Percentiles rank a stretch among this genome's conserved stretches.
These are phyloP conservation scores for Chrysomallon squamiferum DNA, from an alignment of 1,140 invertebrate species.

Conservation along the genomic window DNA sequence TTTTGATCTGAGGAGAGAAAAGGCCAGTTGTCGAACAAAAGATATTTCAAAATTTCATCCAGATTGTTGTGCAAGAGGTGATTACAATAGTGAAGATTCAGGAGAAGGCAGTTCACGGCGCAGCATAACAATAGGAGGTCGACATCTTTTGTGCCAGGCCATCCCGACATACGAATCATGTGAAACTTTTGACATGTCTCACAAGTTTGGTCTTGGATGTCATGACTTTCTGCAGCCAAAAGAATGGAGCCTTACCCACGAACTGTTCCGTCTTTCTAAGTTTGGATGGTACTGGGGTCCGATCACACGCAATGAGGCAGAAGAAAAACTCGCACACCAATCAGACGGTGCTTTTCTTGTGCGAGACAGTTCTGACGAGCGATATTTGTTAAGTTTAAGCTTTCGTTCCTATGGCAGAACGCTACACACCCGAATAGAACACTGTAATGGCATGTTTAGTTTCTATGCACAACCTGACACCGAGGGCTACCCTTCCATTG, in stretches of 20 bases:
- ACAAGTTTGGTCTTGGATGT: neutral
- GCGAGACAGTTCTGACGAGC: slow-evolving; percentile 76
- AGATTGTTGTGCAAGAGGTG: neutral
- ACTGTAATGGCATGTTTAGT: slow-evolving; percentile 73
- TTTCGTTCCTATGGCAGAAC: slow-evolving; percentile 78
- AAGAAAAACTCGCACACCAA: slow-evolving; percentile 72
- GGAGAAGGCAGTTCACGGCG: neutral
- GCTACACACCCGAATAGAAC: slow-evolving; percentile 75
- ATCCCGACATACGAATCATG: slow-evolving; percentile 2
- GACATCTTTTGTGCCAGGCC: neutral
- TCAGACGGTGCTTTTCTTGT: slow-evolving; percentile 82
- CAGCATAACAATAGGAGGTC: neutral
- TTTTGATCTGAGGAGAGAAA: slow-evolving; percentile 38
- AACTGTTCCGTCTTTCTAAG: slow-evolving; percentile 69
- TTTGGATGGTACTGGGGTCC: slow-evolving; percentile 76
- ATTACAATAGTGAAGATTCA: slow-evolving; percentile 5
- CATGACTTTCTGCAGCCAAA: slow-evolving; percentile 31
- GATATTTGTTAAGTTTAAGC: slow-evolving; percentile 74
- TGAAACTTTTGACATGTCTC: slow-evolving; percentile 4
- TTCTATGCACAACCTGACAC: slow-evolving; percentile 73
- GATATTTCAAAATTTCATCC: slow-evolving; percentile 52
- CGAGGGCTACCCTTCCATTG: slow-evolving; percentile 73
- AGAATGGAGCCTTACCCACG: slow-evolving; percentile 65
- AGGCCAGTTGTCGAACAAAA: slow-evolving; percentile 48
- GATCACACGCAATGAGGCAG: slow-evolving; percentile 70